phyloP scores from a whole-genome alignment of 2,113 vertebrate genomes.

The Lycaon pictus region DNA sequence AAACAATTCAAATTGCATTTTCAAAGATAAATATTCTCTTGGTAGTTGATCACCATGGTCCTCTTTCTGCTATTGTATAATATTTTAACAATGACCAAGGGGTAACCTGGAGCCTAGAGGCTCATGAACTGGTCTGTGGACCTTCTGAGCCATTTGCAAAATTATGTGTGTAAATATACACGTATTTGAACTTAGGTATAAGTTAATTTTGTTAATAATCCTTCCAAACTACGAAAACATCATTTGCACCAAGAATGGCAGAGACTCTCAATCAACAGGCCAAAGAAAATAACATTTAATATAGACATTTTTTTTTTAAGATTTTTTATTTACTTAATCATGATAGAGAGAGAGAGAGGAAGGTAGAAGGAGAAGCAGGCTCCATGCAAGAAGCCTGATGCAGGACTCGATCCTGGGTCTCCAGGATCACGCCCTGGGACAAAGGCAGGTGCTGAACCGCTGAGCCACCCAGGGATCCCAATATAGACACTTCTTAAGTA shows the following conservation, averaged over 20 bases:
- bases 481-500: neutral
- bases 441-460: too few relatives aligned
- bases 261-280: neutral
- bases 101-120: neutral
- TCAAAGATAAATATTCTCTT: neutral
- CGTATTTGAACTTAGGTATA: neutral
- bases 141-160: neutral
- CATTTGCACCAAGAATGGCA: neutral
- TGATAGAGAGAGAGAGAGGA: too few relatives aligned
- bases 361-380: too few relatives aligned
- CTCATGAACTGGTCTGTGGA: neutral
- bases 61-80: neutral
- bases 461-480: too few relatives aligned
- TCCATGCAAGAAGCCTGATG: too few relatives aligned
- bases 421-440: too few relatives aligned
- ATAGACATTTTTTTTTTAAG: too few relatives aligned
- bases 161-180: neutral
- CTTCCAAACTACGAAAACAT: neutral
- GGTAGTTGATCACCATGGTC: neutral
- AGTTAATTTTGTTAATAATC: neutral
- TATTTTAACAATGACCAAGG: conserved; percentile 30
- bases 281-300: neutral
- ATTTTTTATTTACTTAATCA: too few relatives aligned
- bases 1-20: conserved; percentile 21
- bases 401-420: too few relatives aligned